A percentile compares a stretch with the other conserved stretches of the same genome.
These are phyloP conservation scores for Trichonephila clavata DNA, from an alignment of 1,140 invertebrate genomes.

Conservation along the genomic window DNA sequence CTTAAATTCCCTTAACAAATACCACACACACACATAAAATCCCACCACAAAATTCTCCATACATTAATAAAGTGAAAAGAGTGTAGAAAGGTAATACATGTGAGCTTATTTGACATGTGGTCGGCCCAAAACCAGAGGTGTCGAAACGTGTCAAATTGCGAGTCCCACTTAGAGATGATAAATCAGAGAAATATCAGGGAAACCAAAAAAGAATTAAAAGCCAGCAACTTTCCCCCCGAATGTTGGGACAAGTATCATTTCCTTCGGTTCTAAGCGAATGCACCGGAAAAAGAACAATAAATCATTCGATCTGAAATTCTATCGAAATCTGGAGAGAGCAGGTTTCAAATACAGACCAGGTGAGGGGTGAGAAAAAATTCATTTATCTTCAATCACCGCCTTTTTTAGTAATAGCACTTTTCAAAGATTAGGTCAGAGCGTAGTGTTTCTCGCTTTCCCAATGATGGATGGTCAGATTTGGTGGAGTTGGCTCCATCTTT, in stretches of 20 bases:
- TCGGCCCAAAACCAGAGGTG: neutral
- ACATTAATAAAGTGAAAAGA: too few relatives aligned
- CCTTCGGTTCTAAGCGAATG: slow-evolving; percentile 10
- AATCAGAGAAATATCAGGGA: slow-evolving; percentile 16
- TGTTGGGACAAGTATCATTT: slow-evolving; percentile 27
- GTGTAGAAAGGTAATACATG: too few relatives aligned
- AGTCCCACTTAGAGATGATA: neutral
- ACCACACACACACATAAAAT: too few relatives aligned
- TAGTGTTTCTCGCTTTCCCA: neutral
- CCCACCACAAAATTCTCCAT: too few relatives aligned
- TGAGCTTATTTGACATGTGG: neutral
- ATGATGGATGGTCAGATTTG: slow-evolving; percentile 8
- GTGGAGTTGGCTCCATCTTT: neutral
- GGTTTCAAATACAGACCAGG: slow-evolving; percentile 8
- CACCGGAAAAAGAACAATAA: slow-evolving; percentile 33
- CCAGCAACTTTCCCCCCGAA: neutral
- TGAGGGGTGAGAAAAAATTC: slow-evolving; percentile 29
- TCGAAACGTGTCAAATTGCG: slow-evolving; percentile 19
- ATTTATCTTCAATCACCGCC: slow-evolving; percentile 41
- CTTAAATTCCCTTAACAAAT: too few relatives aligned
- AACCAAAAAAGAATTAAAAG: neutral
- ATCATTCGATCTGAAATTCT: slow-evolving; percentile 13
- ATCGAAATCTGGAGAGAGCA: neutral
- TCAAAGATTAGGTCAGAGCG: slow-evolving; percentile 57
- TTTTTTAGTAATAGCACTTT: slow-evolving; percentile 56